These are phyloP conservation scores for Synanthedon myopaeformis DNA, from an alignment of 2,888 invertebrate species.

Conservation along the genomic window DNA sequence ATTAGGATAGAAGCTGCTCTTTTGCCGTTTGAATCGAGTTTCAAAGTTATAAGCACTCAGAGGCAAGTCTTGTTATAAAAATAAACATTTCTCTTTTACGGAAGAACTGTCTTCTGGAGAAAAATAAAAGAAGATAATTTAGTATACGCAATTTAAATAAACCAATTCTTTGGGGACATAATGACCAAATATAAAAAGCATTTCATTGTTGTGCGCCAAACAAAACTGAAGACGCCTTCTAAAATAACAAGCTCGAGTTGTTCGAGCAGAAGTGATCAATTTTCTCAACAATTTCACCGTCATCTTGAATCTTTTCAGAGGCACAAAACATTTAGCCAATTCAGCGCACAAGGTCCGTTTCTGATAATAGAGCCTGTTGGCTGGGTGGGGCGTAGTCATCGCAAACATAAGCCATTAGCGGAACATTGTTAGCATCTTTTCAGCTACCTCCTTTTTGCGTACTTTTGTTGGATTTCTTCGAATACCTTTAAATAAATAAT, in stretches of 20 bases:
- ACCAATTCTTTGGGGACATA: too few species aligned
- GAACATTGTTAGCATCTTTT: conserved; percentile 52
- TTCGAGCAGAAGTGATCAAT: conserved; percentile 64
- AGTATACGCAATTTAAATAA: too few species aligned
- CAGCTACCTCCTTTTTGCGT: conserved; percentile 36
- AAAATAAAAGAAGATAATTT: too few species aligned
- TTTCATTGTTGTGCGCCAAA: conserved; percentile 7
- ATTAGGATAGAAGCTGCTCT: not conserved
- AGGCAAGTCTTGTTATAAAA: not conserved
- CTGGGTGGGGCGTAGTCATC: conserved; percentile 53
- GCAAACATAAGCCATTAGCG: conserved; percentile 66
- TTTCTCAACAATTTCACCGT: conserved; percentile 67
- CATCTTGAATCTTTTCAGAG: conserved; percentile 63
- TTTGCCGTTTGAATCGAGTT: conserved; percentile 1
- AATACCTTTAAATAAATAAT: conserved; percentile 21
- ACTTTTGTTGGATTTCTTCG: conserved; percentile 31
- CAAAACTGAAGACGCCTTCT: conserved; percentile 24
- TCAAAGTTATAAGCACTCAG: not conserved
- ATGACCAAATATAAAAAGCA: not conserved
- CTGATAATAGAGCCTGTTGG: conserved; percentile 62
- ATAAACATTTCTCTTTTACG: not conserved
- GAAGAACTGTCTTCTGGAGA: too few species aligned
- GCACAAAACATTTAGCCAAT: conserved; percentile 68
- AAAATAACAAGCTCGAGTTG: conserved; percentile 41
- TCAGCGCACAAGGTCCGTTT: conserved; percentile 54